Evolutionary conservation across 2,797 vertebrate genomes (phyloP).

Genomic region (Girardinus metallicus): DNA sequence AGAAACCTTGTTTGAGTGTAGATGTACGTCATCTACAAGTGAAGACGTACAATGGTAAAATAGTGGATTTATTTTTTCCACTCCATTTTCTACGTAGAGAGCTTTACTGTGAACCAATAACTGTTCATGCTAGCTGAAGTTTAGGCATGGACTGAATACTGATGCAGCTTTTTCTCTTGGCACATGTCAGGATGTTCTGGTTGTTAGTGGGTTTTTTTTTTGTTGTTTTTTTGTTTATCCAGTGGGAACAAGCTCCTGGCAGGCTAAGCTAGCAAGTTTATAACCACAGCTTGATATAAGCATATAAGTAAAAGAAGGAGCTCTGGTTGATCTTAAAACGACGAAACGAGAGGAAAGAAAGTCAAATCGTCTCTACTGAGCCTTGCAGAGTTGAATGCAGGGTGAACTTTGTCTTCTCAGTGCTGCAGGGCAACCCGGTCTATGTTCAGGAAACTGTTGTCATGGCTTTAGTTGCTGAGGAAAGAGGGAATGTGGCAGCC

Average conservation of each 20-base stretch:
- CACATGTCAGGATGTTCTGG: background rate
- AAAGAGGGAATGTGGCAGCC: slow-evolving; percentile 54
- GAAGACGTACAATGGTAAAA: background rate
- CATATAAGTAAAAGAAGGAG: background rate
- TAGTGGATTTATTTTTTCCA: background rate
- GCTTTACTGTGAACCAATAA: background rate
- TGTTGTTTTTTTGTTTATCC: background rate
- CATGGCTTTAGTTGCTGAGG: slow-evolving; percentile 62
- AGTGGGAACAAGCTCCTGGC: background rate
- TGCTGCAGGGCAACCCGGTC: slow-evolving; percentile 14
- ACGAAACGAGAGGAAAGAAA: background rate
- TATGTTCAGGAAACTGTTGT: slow-evolving; percentile 51
- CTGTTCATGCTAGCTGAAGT: background rate
- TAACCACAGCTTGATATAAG: background rate
- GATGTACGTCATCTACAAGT: background rate
- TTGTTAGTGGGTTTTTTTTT: background rate
- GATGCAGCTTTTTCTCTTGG: background rate
- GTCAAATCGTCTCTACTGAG: background rate
- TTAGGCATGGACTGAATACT: background rate
- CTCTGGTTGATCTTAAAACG: background rate
- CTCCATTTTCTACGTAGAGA: background rate
- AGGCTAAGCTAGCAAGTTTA: background rate
- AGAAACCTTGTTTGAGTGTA: too few species aligned
- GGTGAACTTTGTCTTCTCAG: background rate
- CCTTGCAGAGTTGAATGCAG: background rate